Percentiles rank a stretch among this genome's conserved stretches.
Conservation (phyloP, 2,888 invertebrate species). For the Polylopha cassiicola region DNA sequence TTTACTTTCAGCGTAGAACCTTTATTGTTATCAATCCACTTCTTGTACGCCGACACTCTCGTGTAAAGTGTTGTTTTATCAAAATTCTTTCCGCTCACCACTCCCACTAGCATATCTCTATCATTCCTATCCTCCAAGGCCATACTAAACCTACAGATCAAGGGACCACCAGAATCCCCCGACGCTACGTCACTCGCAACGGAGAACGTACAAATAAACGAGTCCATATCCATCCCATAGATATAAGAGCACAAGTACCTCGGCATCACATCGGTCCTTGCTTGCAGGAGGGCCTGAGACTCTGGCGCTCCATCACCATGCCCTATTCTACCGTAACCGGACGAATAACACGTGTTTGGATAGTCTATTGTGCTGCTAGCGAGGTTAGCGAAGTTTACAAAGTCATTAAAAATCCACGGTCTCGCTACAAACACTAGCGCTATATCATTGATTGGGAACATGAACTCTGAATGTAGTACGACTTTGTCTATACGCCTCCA, state of each 20-base stretch:
- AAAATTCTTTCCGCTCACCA: constrained; percentile 57
- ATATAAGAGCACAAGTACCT: constrained; percentile 36
- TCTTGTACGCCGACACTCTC: constrained; percentile 33
- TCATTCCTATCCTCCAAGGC: constrained; percentile 33
- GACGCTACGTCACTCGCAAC: constrained; percentile 37
- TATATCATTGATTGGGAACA: constrained; percentile 14
- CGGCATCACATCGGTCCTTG: constrained; percentile 37
- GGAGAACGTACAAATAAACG: constrained; percentile 42
- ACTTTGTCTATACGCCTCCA: constrained; percentile 5
- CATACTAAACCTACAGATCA: constrained; percentile 39
- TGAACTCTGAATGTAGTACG: constrained; percentile 3
- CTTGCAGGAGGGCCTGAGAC: constrained; percentile 38
- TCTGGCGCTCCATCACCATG: constrained; percentile 11
- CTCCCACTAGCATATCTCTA: constrained; percentile 42
- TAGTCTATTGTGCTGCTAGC: neutral
- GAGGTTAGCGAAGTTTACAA: neutral
- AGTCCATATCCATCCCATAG: constrained; percentile 53
- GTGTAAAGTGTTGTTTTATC: constrained; percentile 45
- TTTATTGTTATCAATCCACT: constrained; percentile 38
- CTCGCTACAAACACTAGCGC: constrained; percentile 5
- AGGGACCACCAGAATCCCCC: constrained; percentile 60
- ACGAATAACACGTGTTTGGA: constrained; percentile 35
- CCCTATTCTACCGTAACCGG: constrained; percentile 44
- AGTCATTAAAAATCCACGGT: too few species aligned
- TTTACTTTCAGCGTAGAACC: constrained; percentile 15